Percentiles rank a stretch among this genome's conserved stretches.
Evolutionary conservation across 2,888 invertebrate genomes (phyloP).

Genomic region (Globia sparganii): DNA sequence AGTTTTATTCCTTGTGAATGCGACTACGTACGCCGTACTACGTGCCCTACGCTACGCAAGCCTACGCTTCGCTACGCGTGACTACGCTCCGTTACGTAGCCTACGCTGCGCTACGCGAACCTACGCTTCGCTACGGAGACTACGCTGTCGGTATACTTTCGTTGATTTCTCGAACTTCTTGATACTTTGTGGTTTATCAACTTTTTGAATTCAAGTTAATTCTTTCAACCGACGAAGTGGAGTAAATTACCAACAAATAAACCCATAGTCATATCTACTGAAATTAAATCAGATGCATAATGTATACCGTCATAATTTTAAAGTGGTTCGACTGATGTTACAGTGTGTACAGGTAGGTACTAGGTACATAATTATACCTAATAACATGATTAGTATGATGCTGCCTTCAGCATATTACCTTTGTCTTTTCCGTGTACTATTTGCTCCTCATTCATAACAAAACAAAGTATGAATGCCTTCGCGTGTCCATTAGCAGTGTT

Average conservation of each 20-base stretch:
- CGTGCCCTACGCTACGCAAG: background rate
- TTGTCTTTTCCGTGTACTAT: constrained; percentile 41
- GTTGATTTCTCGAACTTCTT: background rate
- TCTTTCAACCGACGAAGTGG: background rate
- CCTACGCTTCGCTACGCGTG: background rate
- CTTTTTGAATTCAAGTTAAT: background rate
- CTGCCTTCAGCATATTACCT: constrained; percentile 23
- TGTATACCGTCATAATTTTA: background rate
- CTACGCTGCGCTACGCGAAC: background rate
- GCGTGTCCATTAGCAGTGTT: constrained; percentile 52
- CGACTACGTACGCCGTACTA: background rate
- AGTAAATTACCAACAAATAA: background rate
- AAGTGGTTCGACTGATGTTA: background rate
- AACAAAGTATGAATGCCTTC: constrained; percentile 43
- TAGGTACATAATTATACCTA: constrained; percentile 24
- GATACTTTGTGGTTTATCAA: background rate
- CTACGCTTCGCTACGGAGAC: background rate
- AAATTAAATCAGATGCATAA: background rate
- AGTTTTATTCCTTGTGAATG: background rate
- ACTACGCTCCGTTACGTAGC: background rate
- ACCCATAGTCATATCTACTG: background rate
- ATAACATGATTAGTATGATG: constrained; percentile 38
- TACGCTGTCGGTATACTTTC: background rate
- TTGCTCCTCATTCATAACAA: constrained; percentile 29
- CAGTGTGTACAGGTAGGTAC: background rate